phyloP scores from a whole-genome alignment of 2,113 vertebrate genomes.

The Ophthalmotilapia sp. region DNA sequence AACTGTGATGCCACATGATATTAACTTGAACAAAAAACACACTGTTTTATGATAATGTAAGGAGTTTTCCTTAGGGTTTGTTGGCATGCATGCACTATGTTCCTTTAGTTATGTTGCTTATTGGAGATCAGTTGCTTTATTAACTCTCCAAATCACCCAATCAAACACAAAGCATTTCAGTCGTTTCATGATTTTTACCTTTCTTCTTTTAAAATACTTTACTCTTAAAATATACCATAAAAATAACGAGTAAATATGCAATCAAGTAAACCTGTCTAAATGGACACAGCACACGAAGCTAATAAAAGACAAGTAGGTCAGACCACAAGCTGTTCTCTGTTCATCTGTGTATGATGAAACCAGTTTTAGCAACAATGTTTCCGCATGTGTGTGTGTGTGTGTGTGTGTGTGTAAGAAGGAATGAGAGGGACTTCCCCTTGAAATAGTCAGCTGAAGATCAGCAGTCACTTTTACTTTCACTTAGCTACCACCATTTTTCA shows the following conservation, averaged over 20 bases:
- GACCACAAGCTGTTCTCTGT: not conserved
- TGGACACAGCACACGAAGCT: not conserved
- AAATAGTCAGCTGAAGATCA: not conserved
- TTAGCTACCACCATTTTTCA: not conserved
- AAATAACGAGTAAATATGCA: not conserved
- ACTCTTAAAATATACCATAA: not conserved
- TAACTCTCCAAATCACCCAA: not conserved
- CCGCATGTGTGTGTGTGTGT: not conserved
- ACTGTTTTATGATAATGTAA: not conserved
- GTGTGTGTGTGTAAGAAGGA: not conserved
- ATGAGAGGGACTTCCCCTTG: not conserved
- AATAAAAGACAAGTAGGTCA: not conserved
- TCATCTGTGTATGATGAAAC: not conserved
- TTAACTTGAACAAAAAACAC: not conserved
- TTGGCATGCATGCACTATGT: not conserved
- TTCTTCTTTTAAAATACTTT: not conserved
- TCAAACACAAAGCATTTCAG: not conserved
- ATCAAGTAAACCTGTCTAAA: not conserved
- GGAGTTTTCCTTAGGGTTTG: not conserved
- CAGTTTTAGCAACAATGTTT: not conserved
- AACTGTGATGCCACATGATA: not conserved
- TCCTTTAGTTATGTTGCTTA: not conserved
- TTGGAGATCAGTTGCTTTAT: not conserved
- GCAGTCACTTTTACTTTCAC: slow-evolving; percentile 16
- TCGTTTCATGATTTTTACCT: not conserved